Evolutionary conservation across 2,113 vertebrate genomes (phyloP), one percentile per base, ranked within the genome.

Genomic region (Chaenocephalus aceratus): DNA sequence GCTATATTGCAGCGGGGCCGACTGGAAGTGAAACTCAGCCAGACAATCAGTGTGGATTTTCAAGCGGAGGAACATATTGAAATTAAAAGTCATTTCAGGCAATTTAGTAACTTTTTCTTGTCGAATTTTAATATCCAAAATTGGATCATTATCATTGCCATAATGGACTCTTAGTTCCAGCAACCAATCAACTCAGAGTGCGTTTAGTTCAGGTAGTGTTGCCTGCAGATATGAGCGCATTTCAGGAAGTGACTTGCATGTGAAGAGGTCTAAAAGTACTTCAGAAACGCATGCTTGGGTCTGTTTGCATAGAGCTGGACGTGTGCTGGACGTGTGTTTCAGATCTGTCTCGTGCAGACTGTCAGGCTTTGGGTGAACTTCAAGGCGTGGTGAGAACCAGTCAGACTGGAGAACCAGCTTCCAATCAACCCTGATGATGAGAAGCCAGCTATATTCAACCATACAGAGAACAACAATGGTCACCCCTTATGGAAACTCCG

Each of bases 301-400:
- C 52, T n/a, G 15, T 44, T 10, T 51, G 16, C 48, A 9, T 10
- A 46, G 16, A 18, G 65, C 66, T 53, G 56, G 30, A 44, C 41
- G 54, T 5, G 52, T 52, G 75, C 6, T 11, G 0, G 49, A 30
- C 23, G 3, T 63, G 21, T 21, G 5, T 21, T 44, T 51, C 51
- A 18, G 90, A 86, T 80, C 45, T 21, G 79, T 72, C 84, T 88
- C 82, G 88, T 84, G 77, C 64, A 83, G 88, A 79, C 63, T 75
- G 78, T 71, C 84, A 71, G 72, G 83, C 79, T 87, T 75, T 74
- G 77, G 85, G 71, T 81, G 82, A 52, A 85, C 90, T 91, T 93
- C 85, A 93, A 92, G 88, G 91, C 30, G 5, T 60, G 13, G n/a
- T 51, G 49, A 82, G 88, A 89, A 82, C 60, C 58, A 85, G 80